Evolutionary conservation across 2,888 invertebrate species (phyloP).

Genomic region (Sesia apiformis): DNA sequence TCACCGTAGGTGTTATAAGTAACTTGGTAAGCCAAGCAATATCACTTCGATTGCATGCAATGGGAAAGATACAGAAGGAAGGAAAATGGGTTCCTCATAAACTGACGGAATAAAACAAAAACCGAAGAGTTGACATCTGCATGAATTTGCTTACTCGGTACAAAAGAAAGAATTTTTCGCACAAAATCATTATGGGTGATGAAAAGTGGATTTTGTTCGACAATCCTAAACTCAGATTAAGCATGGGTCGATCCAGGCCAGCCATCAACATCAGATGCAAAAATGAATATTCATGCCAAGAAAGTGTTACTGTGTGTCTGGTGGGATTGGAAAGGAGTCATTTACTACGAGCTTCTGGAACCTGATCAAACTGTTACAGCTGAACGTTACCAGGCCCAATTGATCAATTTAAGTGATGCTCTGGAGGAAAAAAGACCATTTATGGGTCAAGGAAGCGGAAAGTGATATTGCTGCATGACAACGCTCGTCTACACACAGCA

Average conservation of each 20-base stretch:
- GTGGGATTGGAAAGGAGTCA: constrained; percentile 13
- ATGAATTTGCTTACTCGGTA: not conserved
- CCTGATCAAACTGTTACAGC: constrained; percentile 8
- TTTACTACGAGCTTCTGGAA: constrained; percentile 11
- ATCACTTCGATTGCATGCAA: not conserved
- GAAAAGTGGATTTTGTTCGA: not conserved
- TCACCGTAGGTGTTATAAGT: no score
- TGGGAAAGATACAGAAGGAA: not conserved
- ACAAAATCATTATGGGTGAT: not conserved
- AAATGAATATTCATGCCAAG: constrained; percentile 1
- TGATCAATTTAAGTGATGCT: constrained; percentile 7
- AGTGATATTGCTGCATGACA: constrained; percentile 12
- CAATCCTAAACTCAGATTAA: not conserved
- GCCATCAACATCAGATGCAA: not conserved
- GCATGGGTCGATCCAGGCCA: not conserved
- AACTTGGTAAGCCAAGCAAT: not conserved
- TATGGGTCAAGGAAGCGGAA: constrained; percentile 5
- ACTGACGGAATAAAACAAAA: not conserved
- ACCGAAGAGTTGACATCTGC: not conserved
- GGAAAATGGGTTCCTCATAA: not conserved
- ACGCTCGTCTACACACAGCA: constrained; percentile 7
- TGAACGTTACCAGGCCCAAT: constrained; percentile 4
- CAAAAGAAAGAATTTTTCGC: not conserved
- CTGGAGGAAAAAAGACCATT: constrained; percentile 9
- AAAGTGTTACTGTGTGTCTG: constrained; percentile 12